Conservation (phyloP, 2,888 invertebrate species). For the Caenorhabditis auriculariae region DNA sequence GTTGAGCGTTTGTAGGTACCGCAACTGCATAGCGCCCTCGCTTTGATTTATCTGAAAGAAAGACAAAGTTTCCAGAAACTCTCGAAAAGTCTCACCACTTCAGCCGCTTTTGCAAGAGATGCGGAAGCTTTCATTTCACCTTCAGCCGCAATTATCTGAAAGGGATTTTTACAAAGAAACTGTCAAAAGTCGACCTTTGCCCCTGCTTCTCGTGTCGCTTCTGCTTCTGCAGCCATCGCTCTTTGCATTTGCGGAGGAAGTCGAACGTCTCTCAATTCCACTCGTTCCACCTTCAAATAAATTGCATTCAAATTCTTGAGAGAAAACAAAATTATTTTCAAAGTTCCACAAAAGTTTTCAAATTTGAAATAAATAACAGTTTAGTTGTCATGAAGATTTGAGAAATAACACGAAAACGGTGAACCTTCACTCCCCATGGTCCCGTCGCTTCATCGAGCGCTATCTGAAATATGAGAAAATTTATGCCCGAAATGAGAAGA, state of each 20-base stretch:
- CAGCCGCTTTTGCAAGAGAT: conserved; percentile 91
- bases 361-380: too few species aligned
- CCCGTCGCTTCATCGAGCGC: conserved; percentile 66
- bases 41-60: too few species aligned
- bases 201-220: conserved; percentile 82
- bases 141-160: conserved; percentile 86
- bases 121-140: conserved; percentile 82
- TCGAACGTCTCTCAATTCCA: conserved; percentile 73
- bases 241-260: conserved; percentile 85
- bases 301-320: neutral
- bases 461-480: conserved; percentile 75
- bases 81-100: conserved; percentile 78
- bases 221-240: conserved; percentile 93
- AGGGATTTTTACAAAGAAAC: conserved; percentile 1
- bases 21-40: conserved; percentile 87
- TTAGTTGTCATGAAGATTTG: too few species aligned
- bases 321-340: neutral
- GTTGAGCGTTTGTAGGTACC: conserved; percentile 89
- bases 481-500: neutral
- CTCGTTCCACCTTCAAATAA: conserved; percentile 14
- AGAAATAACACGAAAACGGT: too few species aligned
- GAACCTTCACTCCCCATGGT: conserved; percentile 67
- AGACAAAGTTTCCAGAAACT: too few species aligned
- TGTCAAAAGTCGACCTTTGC: conserved; percentile 30
- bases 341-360: too few species aligned